A percentile compares a stretch with the other conserved stretches of the same genome.
Evolutionary conservation across 2,888 invertebrate genomes (phyloP).

Genomic region (Netelia melanura): DNA sequence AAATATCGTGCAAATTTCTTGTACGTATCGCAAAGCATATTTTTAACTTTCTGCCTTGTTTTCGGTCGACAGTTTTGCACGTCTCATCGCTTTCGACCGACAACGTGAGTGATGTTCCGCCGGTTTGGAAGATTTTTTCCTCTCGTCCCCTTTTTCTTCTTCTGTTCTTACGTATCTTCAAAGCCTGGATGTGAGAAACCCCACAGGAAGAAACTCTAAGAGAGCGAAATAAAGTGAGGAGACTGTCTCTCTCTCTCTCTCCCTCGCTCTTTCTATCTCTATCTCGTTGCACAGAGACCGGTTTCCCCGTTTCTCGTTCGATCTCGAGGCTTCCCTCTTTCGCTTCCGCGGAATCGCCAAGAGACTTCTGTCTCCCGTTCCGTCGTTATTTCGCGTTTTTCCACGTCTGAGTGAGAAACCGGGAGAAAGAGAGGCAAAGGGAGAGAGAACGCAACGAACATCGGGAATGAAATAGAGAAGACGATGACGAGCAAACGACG

Average conservation of each 20-base stretch:
- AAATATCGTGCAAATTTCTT: too few species aligned
- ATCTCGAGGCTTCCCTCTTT: conserved; percentile 6
- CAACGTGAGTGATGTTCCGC: background rate
- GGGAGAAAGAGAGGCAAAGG: conserved; percentile 35
- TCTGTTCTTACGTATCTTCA: background rate
- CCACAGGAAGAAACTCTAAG: conserved; percentile 30
- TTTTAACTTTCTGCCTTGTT: background rate
- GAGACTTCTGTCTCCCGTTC: conserved; percentile 14
- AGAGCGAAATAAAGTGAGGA: conserved; percentile 38
- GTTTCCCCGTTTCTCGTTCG: conserved; percentile 52
- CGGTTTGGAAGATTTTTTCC: background rate
- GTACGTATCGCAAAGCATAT: background rate
- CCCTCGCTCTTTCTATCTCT: conserved; percentile 24
- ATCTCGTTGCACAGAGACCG: conserved; percentile 56
- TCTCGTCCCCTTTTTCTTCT: conserved; percentile 27
- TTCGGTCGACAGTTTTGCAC: background rate
- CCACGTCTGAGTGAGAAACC: conserved; percentile 9
- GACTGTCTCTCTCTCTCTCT: conserved; percentile 20
- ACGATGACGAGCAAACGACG: conserved; percentile 59
- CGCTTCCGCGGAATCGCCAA: conserved; percentile 51
- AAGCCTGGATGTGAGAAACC: conserved; percentile 46
- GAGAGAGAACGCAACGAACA: conserved; percentile 38
- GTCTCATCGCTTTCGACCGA: background rate
- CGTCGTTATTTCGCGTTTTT: conserved; percentile 62
- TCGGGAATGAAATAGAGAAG: conserved; percentile 69